Conservation (phyloP, 2,113 vertebrate species). For the Daphoenositta chrysoptera region DNA sequence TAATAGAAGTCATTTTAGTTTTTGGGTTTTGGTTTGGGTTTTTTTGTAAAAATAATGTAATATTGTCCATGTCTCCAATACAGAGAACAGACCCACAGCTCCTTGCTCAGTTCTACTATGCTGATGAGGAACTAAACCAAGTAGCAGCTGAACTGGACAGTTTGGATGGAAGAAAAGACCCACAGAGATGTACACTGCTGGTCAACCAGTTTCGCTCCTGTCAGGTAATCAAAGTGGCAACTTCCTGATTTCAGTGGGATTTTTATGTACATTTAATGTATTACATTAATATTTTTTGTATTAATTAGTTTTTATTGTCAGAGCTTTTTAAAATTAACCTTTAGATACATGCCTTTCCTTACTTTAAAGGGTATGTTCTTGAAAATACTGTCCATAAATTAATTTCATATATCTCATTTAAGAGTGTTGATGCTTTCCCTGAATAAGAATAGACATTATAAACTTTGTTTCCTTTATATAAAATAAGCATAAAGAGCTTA, state of each 20-base stretch:
- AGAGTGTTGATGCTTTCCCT: neutral
- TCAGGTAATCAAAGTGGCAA: conserved; percentile 77
- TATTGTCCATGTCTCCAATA: neutral
- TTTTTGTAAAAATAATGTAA: neutral
- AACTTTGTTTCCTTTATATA: neutral
- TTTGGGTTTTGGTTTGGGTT: rapidly evolving
- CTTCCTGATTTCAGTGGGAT: neutral
- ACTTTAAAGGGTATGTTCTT: neutral
- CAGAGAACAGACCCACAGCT: conserved; percentile 96
- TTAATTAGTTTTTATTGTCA: neutral
- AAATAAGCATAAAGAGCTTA: neutral
- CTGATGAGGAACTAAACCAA: conserved; percentile 95
- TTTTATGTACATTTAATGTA: neutral
- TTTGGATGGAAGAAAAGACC: conserved; percentile 94
- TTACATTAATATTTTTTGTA: neutral
- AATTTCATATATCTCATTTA: neutral
- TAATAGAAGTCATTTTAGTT: neutral
- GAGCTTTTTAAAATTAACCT: neutral
- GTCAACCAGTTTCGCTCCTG: conserved; percentile 98
- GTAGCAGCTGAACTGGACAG: conserved; percentile 95
- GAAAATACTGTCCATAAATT: neutral
- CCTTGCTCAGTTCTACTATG: conserved; percentile 96
- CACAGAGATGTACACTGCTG: conserved; percentile 91
- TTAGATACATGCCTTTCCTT: neutral
- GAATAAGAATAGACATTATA: neutral